Percentiles rank a stretch among this genome's conserved stretches.
These are phyloP conservation scores for Amorpha juglandis DNA, from an alignment of 2,888 invertebrate species.

Conservation along the genomic window DNA sequence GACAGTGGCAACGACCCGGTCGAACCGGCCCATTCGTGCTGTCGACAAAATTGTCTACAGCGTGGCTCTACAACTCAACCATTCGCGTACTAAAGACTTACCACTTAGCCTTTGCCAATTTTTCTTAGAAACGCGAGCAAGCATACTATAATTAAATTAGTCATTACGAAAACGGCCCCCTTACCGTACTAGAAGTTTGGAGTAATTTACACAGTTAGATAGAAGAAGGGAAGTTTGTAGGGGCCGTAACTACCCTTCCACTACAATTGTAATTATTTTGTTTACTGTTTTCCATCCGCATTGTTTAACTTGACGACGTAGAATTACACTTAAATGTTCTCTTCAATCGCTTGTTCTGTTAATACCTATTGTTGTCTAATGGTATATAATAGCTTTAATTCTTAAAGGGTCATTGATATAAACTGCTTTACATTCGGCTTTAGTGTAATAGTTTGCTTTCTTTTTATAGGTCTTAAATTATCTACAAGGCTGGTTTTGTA, in stretches of 20 bases:
- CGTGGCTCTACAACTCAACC: too few species aligned
- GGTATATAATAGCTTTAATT: not conserved
- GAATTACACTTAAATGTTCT: constrained; percentile 57
- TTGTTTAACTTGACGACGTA: constrained; percentile 57
- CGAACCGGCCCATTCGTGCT: too few species aligned
- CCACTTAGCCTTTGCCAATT: too few species aligned
- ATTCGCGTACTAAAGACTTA: too few species aligned
- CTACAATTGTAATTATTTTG: constrained; percentile 68
- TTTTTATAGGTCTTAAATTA: not conserved
- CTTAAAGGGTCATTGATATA: not conserved
- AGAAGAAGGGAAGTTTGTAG: constrained; percentile 58
- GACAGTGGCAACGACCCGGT: too few species aligned
- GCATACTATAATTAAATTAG: not conserved
- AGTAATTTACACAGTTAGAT: constrained; percentile 60
- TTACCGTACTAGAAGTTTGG: not conserved
- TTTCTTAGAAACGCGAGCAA: not conserved
- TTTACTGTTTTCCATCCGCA: constrained; percentile 60
- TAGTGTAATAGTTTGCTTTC: not conserved
- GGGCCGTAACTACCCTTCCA: constrained; percentile 59
- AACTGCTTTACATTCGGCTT: not conserved
- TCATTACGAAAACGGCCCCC: constrained; percentile 6
- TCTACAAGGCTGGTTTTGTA: too few species aligned
- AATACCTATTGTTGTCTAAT: constrained; percentile 38
- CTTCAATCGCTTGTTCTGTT: constrained; percentile 60
- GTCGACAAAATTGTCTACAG: too few species aligned